These are phyloP conservation scores for Acleris cristana DNA, from an alignment of 2,888 invertebrate species.

Conservation along the genomic window DNA sequence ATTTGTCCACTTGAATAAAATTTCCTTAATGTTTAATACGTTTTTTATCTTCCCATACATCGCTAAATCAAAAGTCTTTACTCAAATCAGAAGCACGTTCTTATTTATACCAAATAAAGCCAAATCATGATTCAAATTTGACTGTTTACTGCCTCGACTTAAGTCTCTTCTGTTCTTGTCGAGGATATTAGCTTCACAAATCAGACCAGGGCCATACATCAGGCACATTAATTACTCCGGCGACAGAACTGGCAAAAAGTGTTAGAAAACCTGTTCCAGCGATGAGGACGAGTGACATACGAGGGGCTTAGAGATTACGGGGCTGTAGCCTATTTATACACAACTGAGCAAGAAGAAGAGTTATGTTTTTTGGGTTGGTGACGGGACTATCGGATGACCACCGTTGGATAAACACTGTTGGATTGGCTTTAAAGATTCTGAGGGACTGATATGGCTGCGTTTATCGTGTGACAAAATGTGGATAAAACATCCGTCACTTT, in stretches of 20 bases:
- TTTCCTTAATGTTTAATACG: not conserved
- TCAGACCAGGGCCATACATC: constrained; percentile 31
- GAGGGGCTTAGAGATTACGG: constrained; percentile 28
- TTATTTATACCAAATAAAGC: not conserved
- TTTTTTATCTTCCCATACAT: not conserved
- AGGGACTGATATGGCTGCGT: too few relatives aligned
- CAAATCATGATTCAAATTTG: not conserved
- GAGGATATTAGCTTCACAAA: constrained; percentile 36
- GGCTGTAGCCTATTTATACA: constrained; percentile 20
- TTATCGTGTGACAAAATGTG: too few relatives aligned
- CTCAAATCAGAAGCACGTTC: not conserved
- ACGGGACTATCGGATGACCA: too few relatives aligned
- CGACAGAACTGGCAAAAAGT: constrained; percentile 35
- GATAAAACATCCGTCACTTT: too few relatives aligned
- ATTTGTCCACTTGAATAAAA: not conserved
- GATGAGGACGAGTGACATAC: constrained; percentile 28
- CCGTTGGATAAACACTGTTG: too few relatives aligned
- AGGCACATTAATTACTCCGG: constrained; percentile 31
- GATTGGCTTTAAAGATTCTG: too few relatives aligned
- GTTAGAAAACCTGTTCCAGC: constrained; percentile 32
- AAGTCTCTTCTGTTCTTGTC: constrained; percentile 5
- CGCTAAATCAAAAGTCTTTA: not conserved
- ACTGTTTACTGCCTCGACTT: not conserved
- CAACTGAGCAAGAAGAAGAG: not conserved
- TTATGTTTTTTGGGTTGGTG: too few relatives aligned